Conservation (phyloP, 2,797 vertebrate species). For the Forpus xanthops region DNA sequence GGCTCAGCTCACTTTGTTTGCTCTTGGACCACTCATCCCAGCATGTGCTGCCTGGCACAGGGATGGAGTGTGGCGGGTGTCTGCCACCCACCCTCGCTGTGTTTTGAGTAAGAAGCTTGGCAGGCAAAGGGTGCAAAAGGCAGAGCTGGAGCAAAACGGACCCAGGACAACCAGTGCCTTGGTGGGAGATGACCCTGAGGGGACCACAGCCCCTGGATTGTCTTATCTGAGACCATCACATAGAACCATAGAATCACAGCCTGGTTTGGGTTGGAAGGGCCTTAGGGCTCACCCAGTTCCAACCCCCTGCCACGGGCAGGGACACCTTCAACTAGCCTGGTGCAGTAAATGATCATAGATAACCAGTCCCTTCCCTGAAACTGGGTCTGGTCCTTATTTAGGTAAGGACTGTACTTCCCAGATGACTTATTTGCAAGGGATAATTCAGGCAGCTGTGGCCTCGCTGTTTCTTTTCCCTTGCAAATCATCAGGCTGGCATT, state of each 20-base stretch:
- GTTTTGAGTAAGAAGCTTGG: neutral
- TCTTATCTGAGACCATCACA: neutral
- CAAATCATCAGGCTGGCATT: neutral
- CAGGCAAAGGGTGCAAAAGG: neutral
- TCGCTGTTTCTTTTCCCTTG: neutral
- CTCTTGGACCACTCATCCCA: neutral
- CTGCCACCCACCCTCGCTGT: neutral
- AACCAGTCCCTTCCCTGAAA: neutral
- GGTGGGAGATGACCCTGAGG: neutral
- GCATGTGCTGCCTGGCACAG: rapidly evolving
- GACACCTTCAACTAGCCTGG: neutral
- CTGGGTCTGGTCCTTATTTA: neutral
- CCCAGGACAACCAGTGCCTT: neutral
- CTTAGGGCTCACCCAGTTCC: neutral
- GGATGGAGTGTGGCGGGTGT: rapidly evolving
- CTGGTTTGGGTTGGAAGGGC: neutral
- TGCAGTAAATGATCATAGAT: neutral
- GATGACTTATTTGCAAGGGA: conserved; percentile 1
- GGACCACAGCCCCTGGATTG: rapidly evolving
- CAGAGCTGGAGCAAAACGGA: neutral
- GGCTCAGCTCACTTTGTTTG: neutral
- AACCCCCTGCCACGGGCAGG: neutral
- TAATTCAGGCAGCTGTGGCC: neutral
- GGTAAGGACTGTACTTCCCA: neutral
- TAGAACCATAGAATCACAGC: neutral